Evolutionary conservation across 2,888 invertebrate genomes (phyloP), one percentile per base, ranked within the genome.

Genomic region (Drosophila atroscutellata): DNA sequence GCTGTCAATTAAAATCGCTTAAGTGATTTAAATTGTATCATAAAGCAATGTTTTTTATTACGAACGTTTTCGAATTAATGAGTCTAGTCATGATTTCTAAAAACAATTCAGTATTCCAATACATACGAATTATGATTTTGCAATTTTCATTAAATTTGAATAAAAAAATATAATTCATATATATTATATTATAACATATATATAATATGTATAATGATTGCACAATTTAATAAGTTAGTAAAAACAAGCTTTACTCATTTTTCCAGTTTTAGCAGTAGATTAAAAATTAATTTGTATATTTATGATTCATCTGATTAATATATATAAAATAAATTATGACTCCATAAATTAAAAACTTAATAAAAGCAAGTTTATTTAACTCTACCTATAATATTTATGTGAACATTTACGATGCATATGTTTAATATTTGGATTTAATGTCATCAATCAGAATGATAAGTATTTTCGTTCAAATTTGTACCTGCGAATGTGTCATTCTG

Each of bases 11-110:
- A 28, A 32, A 65, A 55, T 54, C 45, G 51, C 50, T 58, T 36
- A 45, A 59, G 55, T 51, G 60, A 75, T 77, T 76, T 69, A 54
- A 37, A 55, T 58, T 42, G 58, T 52, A 18, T 28, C 32, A 64
- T 80, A 68, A 75, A 80, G 45, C 42, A 55, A 42, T 72, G 45
- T 3, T 24, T 45, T 20, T 45, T 34, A 42, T 34, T n/a, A 11
- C 28, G 18, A 50, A 28, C 50, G 28, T 50, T 50, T 50, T 11
- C 11, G 18, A 28, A 18, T 45, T 45, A 4, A 4, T 2, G 15
- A 2, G 24, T 15, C 45, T 2, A 1, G 42, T 13, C 42, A 13
- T 42, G 11, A 20, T 13, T 13, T 42, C 6, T 24, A 8, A 15
- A 15, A 20, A 15, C 45, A 45, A 7, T 20, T 45, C 20, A 20